Conservation (phyloP, 2,888 invertebrate species). For the Harpalus rubripes region DNA sequence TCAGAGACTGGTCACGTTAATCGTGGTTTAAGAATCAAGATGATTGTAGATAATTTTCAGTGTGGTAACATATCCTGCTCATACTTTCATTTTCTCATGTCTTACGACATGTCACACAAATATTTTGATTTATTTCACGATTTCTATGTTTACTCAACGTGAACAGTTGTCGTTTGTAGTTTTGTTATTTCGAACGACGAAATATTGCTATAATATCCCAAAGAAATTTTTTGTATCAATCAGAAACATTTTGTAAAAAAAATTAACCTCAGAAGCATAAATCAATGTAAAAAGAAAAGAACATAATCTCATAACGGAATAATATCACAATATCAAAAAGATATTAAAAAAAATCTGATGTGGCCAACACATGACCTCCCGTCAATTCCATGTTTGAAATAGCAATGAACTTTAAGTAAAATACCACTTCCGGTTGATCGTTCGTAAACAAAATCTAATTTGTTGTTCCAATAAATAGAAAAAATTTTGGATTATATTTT, state of each 20-base stretch:
- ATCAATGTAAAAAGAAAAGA: not conserved
- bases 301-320: not conserved
- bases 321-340: no score
- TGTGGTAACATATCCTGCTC: conserved; percentile 66
- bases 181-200: conserved; percentile 10
- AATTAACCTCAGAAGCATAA: not conserved
- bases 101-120: conserved; percentile 60
- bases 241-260: not conserved
- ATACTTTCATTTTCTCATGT: conserved; percentile 67
- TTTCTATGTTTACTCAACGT: conserved; percentile 50
- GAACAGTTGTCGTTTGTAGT: conserved; percentile 21
- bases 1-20: conserved; percentile 66
- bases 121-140: conserved; percentile 58
- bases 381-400: no score
- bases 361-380: no score
- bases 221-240: not conserved
- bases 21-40: conserved; percentile 66
- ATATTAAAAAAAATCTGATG: no score
- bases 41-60: conserved; percentile 66
- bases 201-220: not conserved
- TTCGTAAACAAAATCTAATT: no score
- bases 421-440: no score
- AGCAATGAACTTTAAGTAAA: no score
- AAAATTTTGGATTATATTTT: no score
- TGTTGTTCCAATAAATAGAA: no score